A percentile compares a stretch with the other conserved stretches of the same genome.
phyloP scores from a whole-genome alignment of 2,888 invertebrate genomes.

The Amphiduros pacificus region DNA sequence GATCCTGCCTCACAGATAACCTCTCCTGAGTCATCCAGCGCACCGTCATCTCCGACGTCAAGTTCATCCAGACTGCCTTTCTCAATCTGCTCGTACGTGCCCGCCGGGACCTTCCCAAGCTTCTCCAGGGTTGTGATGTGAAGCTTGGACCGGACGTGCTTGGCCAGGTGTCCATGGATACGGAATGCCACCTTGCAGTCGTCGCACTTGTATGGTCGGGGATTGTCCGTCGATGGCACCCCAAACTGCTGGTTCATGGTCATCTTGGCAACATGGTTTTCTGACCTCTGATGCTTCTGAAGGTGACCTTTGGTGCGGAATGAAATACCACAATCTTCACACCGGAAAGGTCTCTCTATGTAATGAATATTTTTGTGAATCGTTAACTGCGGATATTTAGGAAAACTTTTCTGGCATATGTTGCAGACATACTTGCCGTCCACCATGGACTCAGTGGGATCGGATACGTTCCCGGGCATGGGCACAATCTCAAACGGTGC shows the following conservation, averaged over 20 bases:
- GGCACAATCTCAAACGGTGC: slow-evolving; percentile 25
- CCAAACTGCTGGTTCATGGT: slow-evolving; percentile 25
- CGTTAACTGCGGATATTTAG: slow-evolving; percentile 84
- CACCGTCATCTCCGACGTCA: neutral
- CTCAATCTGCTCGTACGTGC: slow-evolving; percentile 92
- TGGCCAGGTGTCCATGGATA: slow-evolving; percentile 94
- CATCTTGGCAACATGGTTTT: slow-evolving; percentile 79
- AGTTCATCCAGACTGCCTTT: slow-evolving; percentile 71
- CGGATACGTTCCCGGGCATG: slow-evolving; percentile 19
- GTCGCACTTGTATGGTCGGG: slow-evolving; percentile 91
- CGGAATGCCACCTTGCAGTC: slow-evolving; percentile 93
- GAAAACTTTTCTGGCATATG: slow-evolving; percentile 89
- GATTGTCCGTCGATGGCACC: slow-evolving; percentile 73
- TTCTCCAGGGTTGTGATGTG: slow-evolving; percentile 93
- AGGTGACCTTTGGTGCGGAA: slow-evolving; percentile 88
- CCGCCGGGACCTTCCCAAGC: slow-evolving; percentile 88
- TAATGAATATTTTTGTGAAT: slow-evolving; percentile 95
- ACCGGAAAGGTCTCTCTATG: slow-evolving; percentile 87
- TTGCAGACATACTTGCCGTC: slow-evolving; percentile 70
- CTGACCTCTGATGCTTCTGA: slow-evolving; percentile 90
- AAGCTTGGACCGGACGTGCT: slow-evolving; percentile 93
- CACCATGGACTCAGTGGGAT: neutral
- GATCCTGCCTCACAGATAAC: neutral
- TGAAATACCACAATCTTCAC: slow-evolving; percentile 87
- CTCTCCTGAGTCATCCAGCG: neutral